Evolutionary conservation across 1,140 invertebrate genomes (phyloP), one percentile per base, ranked within the genome.

Genomic region (Lanistes nyassanus): DNA sequence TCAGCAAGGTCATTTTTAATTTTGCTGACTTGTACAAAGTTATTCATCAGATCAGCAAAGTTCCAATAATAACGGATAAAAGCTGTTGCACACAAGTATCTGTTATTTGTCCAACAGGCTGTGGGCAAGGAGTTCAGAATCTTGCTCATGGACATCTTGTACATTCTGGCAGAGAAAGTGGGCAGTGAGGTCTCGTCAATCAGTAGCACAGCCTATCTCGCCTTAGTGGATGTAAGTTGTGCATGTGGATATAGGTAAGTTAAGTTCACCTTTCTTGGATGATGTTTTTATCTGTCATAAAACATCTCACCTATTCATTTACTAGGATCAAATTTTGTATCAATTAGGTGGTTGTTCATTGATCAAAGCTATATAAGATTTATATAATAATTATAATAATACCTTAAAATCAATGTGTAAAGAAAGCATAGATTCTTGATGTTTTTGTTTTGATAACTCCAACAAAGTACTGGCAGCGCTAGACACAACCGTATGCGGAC

Each of bases 111-210:
- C 1, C 71, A 67, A 5, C 69, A 87, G 86, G 82, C 83, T 9
- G 62, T 84, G 19, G 79, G 80, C 2, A 62, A 70, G 26, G 75
- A 75, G 21, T 86, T 83, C 74, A 72, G 77, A 19, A 74, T 79
- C 0, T 70, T 81, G 56, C 68, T 87, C 51, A 85, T 85, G 36
- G 70, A 78, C 16, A 80, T 80, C 1, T 65, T 87, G 58, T 87
- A 87, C 65, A 85, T 85, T 42, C 64, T 86, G 78, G 65, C 86
- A 74, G 86, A 87, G 76, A 87, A 86, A 39, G 68, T 87, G 23
- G 86, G 86, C 26, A 82, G 85, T 66, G 76, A 85, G 29, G 81
- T 80, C 53, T 77, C 80, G 11, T 79, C 81, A 36, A 80, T 87
- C 56, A 86, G 84, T 75, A 83, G 79, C 62, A 81, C 86, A 29